These are phyloP conservation scores for Magallana ariakensis DNA, from an alignment of 1,140 invertebrate genomes.

Conservation along the genomic window DNA sequence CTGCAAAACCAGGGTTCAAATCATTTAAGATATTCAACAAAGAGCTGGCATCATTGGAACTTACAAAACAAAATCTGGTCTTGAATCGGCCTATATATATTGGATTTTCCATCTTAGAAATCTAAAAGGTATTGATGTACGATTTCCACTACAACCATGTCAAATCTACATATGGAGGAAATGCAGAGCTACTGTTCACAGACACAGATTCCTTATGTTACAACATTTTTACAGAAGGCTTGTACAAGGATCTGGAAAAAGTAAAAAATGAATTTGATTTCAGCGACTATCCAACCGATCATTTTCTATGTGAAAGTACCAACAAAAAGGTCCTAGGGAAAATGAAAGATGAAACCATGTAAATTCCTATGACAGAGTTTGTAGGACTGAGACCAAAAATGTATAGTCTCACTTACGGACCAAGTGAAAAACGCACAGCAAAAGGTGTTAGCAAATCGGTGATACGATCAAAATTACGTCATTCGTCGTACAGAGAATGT, in stretches of 20 bases:
- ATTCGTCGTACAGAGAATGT: conserved; percentile 10
- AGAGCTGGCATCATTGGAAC: conserved; percentile 57
- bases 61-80: conserved; percentile 58
- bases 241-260: conserved; percentile 53
- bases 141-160: conserved; percentile 69
- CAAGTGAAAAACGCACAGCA: conserved; percentile 33
- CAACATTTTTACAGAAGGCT: conserved; percentile 76
- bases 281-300: conserved; percentile 44
- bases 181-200: conserved; percentile 73
- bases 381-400: conserved; percentile 61
- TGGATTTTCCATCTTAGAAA: conserved; percentile 37
- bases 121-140: conserved; percentile 46
- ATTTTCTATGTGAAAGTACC: conserved; percentile 38
- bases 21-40: conserved; percentile 73
- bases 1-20: conserved; percentile 75
- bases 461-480: conserved; percentile 33
- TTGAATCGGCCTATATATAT: conserved; percentile 57
- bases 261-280: conserved; percentile 57
- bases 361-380: conserved; percentile 14
- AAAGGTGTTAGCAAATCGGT: conserved; percentile 26
- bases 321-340: conserved; percentile 46
- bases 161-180: conserved; percentile 70
- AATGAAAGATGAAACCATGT: conserved; percentile 43
- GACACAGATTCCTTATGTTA: conserved; percentile 80
- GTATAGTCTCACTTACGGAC: conserved; percentile 29